phyloP scores from a whole-genome alignment of 1,140 invertebrate genomes.

The Hormaphis cornu region DNA sequence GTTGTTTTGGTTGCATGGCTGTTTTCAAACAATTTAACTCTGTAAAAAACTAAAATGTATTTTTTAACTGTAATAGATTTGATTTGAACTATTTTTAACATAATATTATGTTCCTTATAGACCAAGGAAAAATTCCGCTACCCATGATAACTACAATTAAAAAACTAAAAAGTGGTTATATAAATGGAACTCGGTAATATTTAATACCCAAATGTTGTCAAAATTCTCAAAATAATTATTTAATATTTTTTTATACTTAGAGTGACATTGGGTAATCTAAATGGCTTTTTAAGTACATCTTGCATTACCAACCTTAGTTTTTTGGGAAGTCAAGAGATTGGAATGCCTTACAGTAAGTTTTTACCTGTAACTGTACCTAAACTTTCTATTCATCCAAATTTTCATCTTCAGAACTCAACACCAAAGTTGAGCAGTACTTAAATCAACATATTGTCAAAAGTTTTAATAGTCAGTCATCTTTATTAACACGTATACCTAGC shows the following conservation, averaged over 20 bases:
- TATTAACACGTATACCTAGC: constrained; percentile 50
- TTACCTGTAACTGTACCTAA: background rate
- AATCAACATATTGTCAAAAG: constrained; percentile 76
- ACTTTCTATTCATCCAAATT: constrained; percentile 17
- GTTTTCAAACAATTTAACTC: background rate
- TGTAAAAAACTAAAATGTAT: background rate
- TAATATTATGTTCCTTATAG: constrained; percentile 49
- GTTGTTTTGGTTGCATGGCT: background rate
- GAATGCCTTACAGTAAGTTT: constrained; percentile 63
- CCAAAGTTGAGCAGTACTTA: constrained; percentile 75
- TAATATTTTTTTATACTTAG: constrained; percentile 44
- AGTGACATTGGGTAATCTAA: constrained; percentile 80
- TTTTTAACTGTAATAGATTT: background rate
- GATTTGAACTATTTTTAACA: background rate
- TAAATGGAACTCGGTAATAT: constrained; percentile 75
- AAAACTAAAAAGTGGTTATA: constrained; percentile 96
- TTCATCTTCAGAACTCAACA: constrained; percentile 54
- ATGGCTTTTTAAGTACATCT: constrained; percentile 89
- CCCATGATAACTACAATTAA: constrained; percentile 96
- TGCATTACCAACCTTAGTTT: constrained; percentile 94
- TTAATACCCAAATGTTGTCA: background rate
- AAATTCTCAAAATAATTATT: background rate
- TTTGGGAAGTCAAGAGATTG: constrained; percentile 80
- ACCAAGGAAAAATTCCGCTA: constrained; percentile 81
- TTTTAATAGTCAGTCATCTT: constrained; percentile 59